Evolutionary conservation across 2,797 vertebrate species (phyloP), one percentile per base, ranked within the genome.

Genomic region (Melanotaenia nigrans): DNA sequence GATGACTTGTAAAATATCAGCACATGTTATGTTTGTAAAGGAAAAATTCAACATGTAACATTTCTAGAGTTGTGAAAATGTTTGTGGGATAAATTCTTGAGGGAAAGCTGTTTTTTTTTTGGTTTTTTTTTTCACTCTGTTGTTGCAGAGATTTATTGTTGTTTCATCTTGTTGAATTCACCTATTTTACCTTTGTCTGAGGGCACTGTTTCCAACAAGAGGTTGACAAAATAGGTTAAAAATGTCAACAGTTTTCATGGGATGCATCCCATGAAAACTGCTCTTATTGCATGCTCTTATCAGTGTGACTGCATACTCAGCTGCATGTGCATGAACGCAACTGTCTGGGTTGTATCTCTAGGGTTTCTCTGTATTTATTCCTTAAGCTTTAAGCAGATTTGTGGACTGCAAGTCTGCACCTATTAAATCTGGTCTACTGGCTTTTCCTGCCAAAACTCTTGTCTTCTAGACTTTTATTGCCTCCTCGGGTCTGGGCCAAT

Each of bases 371-470:
- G 30, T 75, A 70, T 82, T 78, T 74, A 71, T 77, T 75, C 68
- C 71, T 78, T 67, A 67, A 85, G 68, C 64, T 61, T 85, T 35
- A 45, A 61, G 73, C 71, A 79, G 74, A 83, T 85, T 85, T 81
- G 71, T 83, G 77, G 42, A 3, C 36, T 7, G n/a, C 53, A 64
- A 40, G 12, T 68, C 63, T 73, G 77, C 59, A 67, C 79, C 59
- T 56, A 77, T 85, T 83, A 77, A 82, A 79, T 82, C 60, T 65
- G 70, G 47, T 86, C 73, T 28, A 2, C 51, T 74, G 64, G 40
- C 55, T 76, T 83, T 79, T 75, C 68, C 78, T 78, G 87, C 81
- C 82, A 86, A 72, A 78, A 70, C 61, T 58, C 62, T 75, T 14
- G 1, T 77, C 75, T 80, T 67, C 61, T 71, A 61, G 36, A 14